Evolutionary conservation across 2,797 vertebrate species (phyloP), one percentile per base, ranked within the genome.

Genomic region (Poliocrania exsul): DNA sequence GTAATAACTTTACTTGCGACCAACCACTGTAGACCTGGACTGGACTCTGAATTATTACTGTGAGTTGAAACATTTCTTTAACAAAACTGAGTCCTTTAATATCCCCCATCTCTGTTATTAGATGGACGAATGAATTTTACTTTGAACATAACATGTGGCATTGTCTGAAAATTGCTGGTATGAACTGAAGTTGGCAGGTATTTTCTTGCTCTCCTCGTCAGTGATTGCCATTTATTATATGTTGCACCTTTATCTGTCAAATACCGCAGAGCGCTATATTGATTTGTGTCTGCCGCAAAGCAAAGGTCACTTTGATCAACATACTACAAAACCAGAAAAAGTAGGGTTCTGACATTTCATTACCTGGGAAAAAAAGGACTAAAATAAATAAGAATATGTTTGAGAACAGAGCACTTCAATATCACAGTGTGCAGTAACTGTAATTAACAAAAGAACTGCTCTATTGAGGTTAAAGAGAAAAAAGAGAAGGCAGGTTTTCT

Each of bases 221-320:
- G 94, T 97, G 98, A 98, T 98, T 98, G 98, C 98, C 98, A 98
- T 99, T 99, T 99, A 99, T 99, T 99, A 98, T 98, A 99, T 98
- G 98, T 98, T 98, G 98, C 96, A 97, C 98, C 97, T 97, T 97
- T 97, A 96, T 98, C 98, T 98, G 98, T 98, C 98, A 98, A 98
- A 97, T 97, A 96, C 97, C 93, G 98, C 97, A 95, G 97, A 98
- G 97, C 97, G 90, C 96, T 81, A 98, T 98, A 99, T 99, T 98
- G 98, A 99, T 99, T 99, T 98, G 98, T 98, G 97, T 98, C 98
- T 98, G 97, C 97, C 65, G 97, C 97, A 96, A 98, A 97, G 98
- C 98, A 98, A 98, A 98, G 98, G 99, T 99, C 98, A 99, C 98
- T 99, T 99, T 98, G 98, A 99, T 99, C 98, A 98, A 97, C 98